These are phyloP conservation scores for Mallotus villosus DNA, from an alignment of 2,797 vertebrate species.

Conservation along the genomic window DNA sequence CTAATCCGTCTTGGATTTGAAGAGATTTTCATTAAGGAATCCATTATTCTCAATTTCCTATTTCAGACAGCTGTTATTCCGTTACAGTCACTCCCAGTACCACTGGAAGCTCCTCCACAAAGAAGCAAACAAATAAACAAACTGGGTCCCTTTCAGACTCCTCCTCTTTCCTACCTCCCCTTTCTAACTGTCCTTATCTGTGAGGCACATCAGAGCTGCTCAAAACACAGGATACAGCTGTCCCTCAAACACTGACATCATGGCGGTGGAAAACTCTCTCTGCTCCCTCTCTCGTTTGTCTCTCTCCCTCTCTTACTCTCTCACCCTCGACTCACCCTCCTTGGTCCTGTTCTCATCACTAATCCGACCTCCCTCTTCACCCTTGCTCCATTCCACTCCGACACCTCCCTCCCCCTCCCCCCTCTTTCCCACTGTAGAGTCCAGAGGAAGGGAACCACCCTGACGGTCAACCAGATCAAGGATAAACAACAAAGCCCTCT, in stretches of 20 bases:
- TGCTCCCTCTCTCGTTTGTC: slow-evolving; percentile 28
- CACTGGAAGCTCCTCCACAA: background rate
- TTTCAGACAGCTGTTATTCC: background rate
- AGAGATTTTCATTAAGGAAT: too few species aligned
- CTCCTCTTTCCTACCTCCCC: slow-evolving; percentile 2
- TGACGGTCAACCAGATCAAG: slow-evolving; percentile 25
- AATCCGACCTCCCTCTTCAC: background rate
- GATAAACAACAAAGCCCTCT: slow-evolving; percentile 24
- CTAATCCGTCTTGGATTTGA: too few species aligned
- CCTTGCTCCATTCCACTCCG: background rate
- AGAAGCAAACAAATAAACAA: slow-evolving; percentile 12
- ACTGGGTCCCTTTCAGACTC: slow-evolving; percentile 17
- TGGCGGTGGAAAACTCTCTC: background rate
- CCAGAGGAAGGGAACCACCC: slow-evolving; percentile 32
- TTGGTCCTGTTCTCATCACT: background rate
- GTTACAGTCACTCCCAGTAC: background rate
- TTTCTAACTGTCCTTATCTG: slow-evolving; percentile 43
- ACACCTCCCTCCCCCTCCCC: background rate
- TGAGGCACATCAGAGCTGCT: slow-evolving; percentile 40
- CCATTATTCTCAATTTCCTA: too few species aligned
- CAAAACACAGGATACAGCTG: slow-evolving; percentile 70
- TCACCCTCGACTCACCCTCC: background rate
- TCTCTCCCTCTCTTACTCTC: background rate
- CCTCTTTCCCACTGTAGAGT: background rate
- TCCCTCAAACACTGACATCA: background rate